Conservation (phyloP, 2,888 invertebrate genomes). For the Flexamia atlantica region DNA sequence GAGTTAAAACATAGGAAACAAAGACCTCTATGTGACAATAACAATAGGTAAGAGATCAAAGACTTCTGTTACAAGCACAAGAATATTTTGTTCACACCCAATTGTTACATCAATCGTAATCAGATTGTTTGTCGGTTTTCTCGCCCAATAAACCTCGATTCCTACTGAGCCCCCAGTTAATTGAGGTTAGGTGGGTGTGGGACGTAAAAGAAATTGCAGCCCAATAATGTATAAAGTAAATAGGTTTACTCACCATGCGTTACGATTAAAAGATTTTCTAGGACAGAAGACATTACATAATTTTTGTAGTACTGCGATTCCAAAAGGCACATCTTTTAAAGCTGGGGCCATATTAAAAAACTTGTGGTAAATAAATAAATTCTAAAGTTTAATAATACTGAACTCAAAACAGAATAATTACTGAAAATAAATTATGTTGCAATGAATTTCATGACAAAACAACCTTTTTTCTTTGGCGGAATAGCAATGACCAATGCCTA, state of each 20-base stretch:
- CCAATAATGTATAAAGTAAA: too few species aligned
- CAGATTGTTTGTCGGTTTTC: too few species aligned
- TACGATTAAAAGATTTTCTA: constrained; percentile 39
- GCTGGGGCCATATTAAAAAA: constrained; percentile 22
- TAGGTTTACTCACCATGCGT: constrained; percentile 54
- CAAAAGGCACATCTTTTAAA: constrained; percentile 43
- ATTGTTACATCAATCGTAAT: too few species aligned
- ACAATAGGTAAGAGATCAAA: too few species aligned
- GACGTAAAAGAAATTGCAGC: too few species aligned
- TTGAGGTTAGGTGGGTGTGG: too few species aligned
- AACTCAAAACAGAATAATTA: background rate
- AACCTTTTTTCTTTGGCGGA: constrained; percentile 51
- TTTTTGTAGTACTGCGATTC: constrained; percentile 22
- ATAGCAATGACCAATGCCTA: constrained; percentile 53
- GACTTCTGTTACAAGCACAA: too few species aligned
- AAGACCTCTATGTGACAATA: too few species aligned
- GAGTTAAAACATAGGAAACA: too few species aligned
- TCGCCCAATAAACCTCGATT: too few species aligned
- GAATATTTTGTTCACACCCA: too few species aligned
- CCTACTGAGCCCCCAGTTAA: too few species aligned
- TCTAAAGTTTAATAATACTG: background rate
- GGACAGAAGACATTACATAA: constrained; percentile 25
- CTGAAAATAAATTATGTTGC: background rate
- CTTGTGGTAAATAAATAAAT: background rate
- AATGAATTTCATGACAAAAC: constrained; percentile 21